Percentiles rank a stretch among this genome's conserved stretches.
Evolutionary conservation across 2,888 invertebrate species (phyloP).

Genomic region (Cepaea hortensis): DNA sequence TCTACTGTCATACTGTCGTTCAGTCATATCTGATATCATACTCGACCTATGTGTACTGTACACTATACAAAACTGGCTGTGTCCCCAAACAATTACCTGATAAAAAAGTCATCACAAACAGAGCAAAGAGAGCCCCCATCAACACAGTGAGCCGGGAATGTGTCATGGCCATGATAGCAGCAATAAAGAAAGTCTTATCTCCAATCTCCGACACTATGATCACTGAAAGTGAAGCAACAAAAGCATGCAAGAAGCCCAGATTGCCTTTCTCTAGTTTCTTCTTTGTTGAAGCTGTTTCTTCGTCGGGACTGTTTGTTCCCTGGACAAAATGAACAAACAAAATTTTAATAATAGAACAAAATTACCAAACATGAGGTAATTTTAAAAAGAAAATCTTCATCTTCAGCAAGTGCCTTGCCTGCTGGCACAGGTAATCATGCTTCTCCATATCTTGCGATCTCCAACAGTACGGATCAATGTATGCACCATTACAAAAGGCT

Average conservation of each 20-base stretch:
- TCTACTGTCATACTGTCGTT: no score
- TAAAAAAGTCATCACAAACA: conserved; percentile 93
- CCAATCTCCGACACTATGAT: conserved; percentile 98
- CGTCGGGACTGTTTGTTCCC: neutral
- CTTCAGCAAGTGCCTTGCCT: no score
- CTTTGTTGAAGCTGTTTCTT: neutral
- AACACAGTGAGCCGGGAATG: conserved; percentile 95
- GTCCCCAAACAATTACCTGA: conserved; percentile 80
- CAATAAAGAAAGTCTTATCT: conserved; percentile 99
- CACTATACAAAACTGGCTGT: neutral
- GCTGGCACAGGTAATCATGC: no score
- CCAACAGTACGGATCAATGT: no score
- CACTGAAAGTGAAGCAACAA: conserved; percentile 94
- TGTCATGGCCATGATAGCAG: conserved; percentile 99
- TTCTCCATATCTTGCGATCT: no score
- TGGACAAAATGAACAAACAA: neutral
- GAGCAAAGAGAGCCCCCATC: conserved; percentile 92
- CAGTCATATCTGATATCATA: no score
- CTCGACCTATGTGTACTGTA: no score
- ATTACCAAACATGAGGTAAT: no score
- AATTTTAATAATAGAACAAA: no score
- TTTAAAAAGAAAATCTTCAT: no score
- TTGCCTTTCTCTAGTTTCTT: conserved; percentile 59
- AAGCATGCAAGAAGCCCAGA: conserved; percentile 90
- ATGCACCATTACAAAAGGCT: no score